Base-by-base conservation (phyloP, 1,140 invertebrate genomes). In the Drosophila navojoa region DNA sequence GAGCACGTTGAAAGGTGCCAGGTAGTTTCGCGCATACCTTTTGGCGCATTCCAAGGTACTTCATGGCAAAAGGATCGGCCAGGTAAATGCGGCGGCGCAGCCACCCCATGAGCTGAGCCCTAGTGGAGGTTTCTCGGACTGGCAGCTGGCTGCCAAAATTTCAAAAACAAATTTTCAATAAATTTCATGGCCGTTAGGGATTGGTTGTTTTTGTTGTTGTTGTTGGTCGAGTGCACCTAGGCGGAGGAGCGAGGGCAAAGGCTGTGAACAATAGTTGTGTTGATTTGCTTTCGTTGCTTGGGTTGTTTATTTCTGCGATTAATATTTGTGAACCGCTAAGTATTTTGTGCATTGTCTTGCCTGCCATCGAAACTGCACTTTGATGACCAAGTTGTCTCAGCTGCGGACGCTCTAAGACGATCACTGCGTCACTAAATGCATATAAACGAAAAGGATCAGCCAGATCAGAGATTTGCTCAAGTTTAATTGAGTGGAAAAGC, bases 21-120 rank as follows among this genome's bases (percentile, higher is more conserved):
- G 89, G 89, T 90, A 90, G 89, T 63, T 90, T 87, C 79, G 87
- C 87, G 84, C 73, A 59, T 74, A 87, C 87, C 87, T 81, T 67
- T 80, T 89, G 80, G 84, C 85, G 81, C 85, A 90, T 90, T 90
- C 85, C 85, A 90, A 80, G 74, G 78, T 67, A 85, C 74, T 79
- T 40, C 42, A 22, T 25, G 40, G 11, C 29, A 49, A 42, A 38
- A 45, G 42, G 40, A 40, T 44, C 57, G 53, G 11, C 79, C 84
- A 89, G 79, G 84, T 89, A 89, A 72, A 66, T 89, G 71, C 71
- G 55, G 53, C 62, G 79, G 79, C 74, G 81, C 71, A 77, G 32
- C 64, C 75, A 72, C 70, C 79, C 71, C 74, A 53, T 71, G 45
- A 58, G 27, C 42, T 15, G 11, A 40, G 5, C 44, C 55, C 7